Percentiles rank a stretch among this genome's conserved stretches.
These are phyloP conservation scores for Ceyx margarethae DNA, from an alignment of 2,113 vertebrate genomes.

Conservation along the genomic window DNA sequence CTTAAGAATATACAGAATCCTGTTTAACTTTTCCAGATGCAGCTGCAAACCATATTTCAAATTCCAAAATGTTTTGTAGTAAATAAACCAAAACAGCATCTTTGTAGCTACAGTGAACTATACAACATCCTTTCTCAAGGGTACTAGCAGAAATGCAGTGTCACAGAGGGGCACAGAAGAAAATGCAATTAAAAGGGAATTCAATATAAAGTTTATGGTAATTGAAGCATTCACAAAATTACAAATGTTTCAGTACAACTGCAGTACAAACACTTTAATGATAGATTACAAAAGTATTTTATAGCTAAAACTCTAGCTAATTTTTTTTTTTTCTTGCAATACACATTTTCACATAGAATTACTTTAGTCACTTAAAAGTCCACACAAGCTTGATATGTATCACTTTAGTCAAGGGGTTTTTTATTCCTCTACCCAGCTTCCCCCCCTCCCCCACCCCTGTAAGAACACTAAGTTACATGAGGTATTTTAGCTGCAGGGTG, in stretches of 20 bases:
- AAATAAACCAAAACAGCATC: neutral
- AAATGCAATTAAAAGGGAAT: neutral
- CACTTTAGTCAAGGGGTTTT: conserved; percentile 52
- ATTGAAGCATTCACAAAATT: neutral
- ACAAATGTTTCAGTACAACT: neutral
- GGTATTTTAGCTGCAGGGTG: conserved; percentile 76
- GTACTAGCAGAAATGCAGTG: neutral
- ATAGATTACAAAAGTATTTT: conserved; percentile 13
- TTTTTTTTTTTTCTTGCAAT: conserved; percentile 1
- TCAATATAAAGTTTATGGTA: conserved; percentile 11
- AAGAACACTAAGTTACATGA: conserved; percentile 67
- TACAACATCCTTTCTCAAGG: neutral
- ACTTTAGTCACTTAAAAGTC: conserved; percentile 57
- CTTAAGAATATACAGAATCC: conserved; percentile 71
- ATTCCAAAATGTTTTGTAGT: neutral
- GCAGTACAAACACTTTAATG: neutral
- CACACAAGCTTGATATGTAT: conserved; percentile 65
- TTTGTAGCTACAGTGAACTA: neutral
- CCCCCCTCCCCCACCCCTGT: no score
- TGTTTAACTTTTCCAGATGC: conserved; percentile 77
- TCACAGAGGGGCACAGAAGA: neutral
- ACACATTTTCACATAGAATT: conserved; percentile 14
- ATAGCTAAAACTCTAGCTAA: neutral
- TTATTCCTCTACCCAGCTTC: neutral
- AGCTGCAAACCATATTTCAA: conserved; percentile 61